Percentiles rank a stretch among this genome's conserved stretches.
phyloP scores from a whole-genome alignment of 2,888 invertebrate genomes.

The Erebia epiphron region DNA sequence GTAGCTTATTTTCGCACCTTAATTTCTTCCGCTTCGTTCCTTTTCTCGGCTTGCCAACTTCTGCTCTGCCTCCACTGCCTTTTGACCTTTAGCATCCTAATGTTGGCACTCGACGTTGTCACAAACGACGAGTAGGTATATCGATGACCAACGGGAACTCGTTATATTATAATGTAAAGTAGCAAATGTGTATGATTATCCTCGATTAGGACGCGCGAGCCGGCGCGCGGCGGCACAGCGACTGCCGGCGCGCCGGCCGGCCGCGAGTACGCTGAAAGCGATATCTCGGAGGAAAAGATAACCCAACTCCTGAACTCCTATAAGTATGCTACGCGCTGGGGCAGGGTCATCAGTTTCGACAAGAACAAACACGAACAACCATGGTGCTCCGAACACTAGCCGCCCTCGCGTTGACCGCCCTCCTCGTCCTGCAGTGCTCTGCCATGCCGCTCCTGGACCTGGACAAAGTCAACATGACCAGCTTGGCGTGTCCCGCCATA shows the following conservation, averaged over 20 bases:
- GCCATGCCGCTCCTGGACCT: neutral
- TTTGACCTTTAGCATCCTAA: no score
- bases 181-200: neutral
- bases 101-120: no score
- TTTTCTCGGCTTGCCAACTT: no score
- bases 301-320: neutral
- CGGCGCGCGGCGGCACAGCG: neutral
- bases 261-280: neutral
- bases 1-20: no score
- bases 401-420: neutral
- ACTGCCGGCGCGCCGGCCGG: neutral
- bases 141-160: neutral
- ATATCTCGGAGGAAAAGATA: conserved; percentile 20
- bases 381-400: neutral
- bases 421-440: neutral
- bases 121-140: neutral
- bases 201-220: neutral
- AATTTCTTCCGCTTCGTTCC: no score
- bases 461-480: neutral
- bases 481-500: neutral
- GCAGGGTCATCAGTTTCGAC: neutral
- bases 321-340: neutral
- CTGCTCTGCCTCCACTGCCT: no score
- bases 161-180: neutral
- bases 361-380: neutral